Percentiles rank a stretch among this genome's conserved stretches.
Evolutionary conservation across 2,797 vertebrate genomes (phyloP).

Genomic region (Diglossa cyanea): DNA sequence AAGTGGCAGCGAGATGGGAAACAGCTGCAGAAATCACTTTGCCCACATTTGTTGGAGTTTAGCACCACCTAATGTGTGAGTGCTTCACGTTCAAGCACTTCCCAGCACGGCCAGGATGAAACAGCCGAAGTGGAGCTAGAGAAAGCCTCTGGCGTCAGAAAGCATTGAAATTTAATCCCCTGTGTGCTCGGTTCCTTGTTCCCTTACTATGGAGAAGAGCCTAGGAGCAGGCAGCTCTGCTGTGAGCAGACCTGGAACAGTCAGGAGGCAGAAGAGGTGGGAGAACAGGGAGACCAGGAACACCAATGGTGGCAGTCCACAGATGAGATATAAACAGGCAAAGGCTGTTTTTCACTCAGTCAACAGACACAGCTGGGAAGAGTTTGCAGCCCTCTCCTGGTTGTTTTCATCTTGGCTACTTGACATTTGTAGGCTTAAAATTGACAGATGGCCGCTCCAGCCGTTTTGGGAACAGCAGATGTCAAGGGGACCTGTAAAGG

Average conservation of each 20-base stretch:
- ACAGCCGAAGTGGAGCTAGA: not conserved
- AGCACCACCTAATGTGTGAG: slow-evolving; percentile 60
- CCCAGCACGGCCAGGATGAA: not conserved
- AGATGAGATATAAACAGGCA: not conserved
- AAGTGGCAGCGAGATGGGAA: not conserved
- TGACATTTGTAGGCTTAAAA: not conserved
- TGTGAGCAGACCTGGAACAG: not conserved
- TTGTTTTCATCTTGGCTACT: not conserved
- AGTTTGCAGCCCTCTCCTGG: not conserved
- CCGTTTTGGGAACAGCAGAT: not conserved
- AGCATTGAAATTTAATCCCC: not conserved
- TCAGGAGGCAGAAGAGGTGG: not conserved
- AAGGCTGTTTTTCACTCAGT: not conserved
- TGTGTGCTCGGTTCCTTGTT: not conserved
- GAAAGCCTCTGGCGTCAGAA: not conserved
- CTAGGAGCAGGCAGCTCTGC: not conserved
- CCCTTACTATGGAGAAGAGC: not conserved
- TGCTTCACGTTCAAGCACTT: slow-evolving; percentile 24
- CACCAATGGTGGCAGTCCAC: not conserved
- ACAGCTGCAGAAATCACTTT: not conserved
- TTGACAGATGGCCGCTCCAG: not conserved
- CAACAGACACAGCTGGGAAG: not conserved
- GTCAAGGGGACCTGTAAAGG: not conserved
- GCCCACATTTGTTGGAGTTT: slow-evolving; percentile 40
- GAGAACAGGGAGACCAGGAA: not conserved